Percentiles rank a stretch among this genome's conserved stretches.
These are phyloP conservation scores for Phoenicopterus ruber DNA, from an alignment of 2,113 vertebrate species.

Conservation along the genomic window DNA sequence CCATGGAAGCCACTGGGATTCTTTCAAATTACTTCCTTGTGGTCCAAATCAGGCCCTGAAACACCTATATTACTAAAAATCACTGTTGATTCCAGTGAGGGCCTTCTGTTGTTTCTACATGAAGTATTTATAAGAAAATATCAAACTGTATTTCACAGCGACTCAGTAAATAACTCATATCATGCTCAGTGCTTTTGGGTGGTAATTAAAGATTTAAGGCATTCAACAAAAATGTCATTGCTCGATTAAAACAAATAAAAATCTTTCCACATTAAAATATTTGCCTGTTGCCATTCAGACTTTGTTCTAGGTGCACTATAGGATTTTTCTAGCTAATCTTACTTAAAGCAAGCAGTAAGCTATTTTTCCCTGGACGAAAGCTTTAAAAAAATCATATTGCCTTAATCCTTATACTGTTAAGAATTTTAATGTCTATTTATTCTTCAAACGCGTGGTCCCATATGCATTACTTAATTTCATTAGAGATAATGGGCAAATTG, in stretches of 20 bases:
- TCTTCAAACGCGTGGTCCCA: slow-evolving; percentile 13
- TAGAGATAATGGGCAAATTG: slow-evolving; percentile 53
- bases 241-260: slow-evolving; percentile 40
- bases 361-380: slow-evolving; percentile 43
- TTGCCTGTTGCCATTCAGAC: neutral
- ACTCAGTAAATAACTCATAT: slow-evolving; percentile 31
- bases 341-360: slow-evolving; percentile 19
- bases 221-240: neutral
- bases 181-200: neutral
- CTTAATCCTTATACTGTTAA: slow-evolving; percentile 48
- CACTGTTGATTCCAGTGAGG: neutral
- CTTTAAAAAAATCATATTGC: slow-evolving; percentile 31
- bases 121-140: slow-evolving; percentile 21
- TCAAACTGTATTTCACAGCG: neutral
- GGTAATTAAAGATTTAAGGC: slow-evolving; percentile 36
- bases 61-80: neutral
- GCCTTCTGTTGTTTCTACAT: neutral
- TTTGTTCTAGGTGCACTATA: slow-evolving; percentile 1
- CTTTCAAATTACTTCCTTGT: neutral
- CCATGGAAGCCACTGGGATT: neutral
- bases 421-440: slow-evolving; percentile 58
- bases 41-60: neutral
- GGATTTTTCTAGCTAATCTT: slow-evolving; percentile 35
- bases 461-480: slow-evolving; percentile 61
- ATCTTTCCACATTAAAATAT: slow-evolving; percentile 17